Evolutionary conservation across 2,888 invertebrate species (phyloP).

Genomic region (Cryptops parisi): DNA sequence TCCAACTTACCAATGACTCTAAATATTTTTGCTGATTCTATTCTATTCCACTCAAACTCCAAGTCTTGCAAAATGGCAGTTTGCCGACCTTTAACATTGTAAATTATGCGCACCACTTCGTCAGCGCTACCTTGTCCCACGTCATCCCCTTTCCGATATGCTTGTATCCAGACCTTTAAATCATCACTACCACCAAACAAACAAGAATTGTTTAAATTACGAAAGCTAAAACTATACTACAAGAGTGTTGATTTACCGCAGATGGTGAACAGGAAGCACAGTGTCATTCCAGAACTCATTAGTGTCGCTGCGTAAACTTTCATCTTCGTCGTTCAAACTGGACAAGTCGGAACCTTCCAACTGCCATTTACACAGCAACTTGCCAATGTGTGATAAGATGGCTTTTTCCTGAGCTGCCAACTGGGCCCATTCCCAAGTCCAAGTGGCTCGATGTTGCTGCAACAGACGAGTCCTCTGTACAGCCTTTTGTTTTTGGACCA

Average conservation of each 20-base stretch:
- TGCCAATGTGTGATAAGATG: too few species aligned
- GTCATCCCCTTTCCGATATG: background rate
- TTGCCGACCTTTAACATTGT: too few species aligned
- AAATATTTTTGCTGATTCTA: too few species aligned
- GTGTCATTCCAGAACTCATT: background rate
- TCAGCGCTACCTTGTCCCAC: conserved; percentile 2
- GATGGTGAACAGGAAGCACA: background rate
- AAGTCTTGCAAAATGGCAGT: too few species aligned
- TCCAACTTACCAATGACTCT: too few species aligned
- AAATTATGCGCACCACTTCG: too few species aligned
- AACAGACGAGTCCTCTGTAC: background rate
- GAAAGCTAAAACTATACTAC: background rate
- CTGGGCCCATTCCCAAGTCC: conserved; percentile 1
- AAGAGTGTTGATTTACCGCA: conserved; percentile 2
- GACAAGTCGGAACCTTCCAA: background rate
- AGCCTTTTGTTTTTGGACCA: background rate
- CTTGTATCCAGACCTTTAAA: background rate
- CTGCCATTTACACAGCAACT: conserved; percentile 1
- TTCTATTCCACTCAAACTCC: too few species aligned
- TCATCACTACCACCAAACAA: conserved; percentile 1
- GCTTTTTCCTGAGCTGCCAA: background rate
- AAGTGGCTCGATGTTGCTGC: conserved; percentile 1
- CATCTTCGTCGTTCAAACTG: background rate
- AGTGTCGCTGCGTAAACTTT: background rate
- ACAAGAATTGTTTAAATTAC: background rate